These are phyloP conservation scores for Rhinolophus sinicus DNA, from an alignment of 2,113 vertebrate genomes.

Conservation along the genomic window DNA sequence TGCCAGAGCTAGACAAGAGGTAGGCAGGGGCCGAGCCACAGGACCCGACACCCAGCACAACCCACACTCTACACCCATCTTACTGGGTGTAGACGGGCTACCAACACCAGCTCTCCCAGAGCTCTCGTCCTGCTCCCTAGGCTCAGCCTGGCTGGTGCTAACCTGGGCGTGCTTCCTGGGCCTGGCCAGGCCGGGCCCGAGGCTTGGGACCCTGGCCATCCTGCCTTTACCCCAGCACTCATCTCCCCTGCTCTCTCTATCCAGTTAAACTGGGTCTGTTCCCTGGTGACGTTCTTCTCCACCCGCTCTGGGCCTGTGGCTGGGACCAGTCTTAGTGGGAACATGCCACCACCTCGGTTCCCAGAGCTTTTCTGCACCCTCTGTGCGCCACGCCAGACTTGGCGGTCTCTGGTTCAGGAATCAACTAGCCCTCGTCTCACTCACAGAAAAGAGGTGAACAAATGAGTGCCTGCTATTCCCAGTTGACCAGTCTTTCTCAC, in stretches of 20 bases:
- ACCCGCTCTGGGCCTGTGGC: background rate
- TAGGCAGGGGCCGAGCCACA: too few species aligned
- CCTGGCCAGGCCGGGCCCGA: background rate
- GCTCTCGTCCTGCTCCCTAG: background rate
- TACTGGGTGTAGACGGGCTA: too few species aligned
- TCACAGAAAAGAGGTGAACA: background rate
- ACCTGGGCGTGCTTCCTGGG: background rate
- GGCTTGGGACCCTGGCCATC: too few species aligned
- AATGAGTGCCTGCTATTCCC: background rate
- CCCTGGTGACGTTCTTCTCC: background rate
- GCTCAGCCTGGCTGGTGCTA: too few species aligned
- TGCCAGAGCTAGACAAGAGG: too few species aligned
- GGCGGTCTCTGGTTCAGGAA: background rate
- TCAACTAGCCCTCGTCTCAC: background rate
- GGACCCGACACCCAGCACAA: too few species aligned
- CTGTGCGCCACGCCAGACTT: background rate
- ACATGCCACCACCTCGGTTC: background rate
- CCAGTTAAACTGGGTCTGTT: background rate
- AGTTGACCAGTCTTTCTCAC: background rate
- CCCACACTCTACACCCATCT: too few species aligned
- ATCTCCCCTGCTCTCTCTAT: background rate
- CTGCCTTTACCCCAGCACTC: background rate
- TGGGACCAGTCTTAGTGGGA: background rate
- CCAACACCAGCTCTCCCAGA: background rate
- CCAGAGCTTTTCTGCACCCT: background rate